Percentiles rank a stretch among this genome's conserved stretches.
These are phyloP conservation scores for Oryzias sinensis DNA, from an alignment of 2,797 vertebrate species.

Conservation along the genomic window DNA sequence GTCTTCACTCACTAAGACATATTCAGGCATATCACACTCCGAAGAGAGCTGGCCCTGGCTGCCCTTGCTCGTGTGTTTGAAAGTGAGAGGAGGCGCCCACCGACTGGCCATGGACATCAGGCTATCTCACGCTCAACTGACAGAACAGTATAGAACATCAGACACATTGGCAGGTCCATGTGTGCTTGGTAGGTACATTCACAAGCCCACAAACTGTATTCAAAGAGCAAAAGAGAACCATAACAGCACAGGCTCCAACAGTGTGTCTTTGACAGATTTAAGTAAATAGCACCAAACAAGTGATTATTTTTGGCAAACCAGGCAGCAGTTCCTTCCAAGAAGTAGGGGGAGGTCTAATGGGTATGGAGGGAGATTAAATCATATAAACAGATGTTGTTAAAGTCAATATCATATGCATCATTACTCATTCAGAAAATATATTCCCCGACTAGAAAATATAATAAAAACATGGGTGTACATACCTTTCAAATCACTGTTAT, in stretches of 20 bases:
- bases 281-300: conserved; percentile 81
- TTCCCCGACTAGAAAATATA: conserved; percentile 41
- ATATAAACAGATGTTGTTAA: conserved; percentile 79
- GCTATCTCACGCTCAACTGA: conserved; percentile 60
- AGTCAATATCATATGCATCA: conserved; percentile 76
- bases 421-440: conserved; percentile 64
- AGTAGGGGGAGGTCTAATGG: conserved; percentile 70
- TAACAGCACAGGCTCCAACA: conserved; percentile 66
- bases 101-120: conserved; percentile 35
- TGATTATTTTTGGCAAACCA: conserved; percentile 75
- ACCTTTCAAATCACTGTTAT: conserved; percentile 13
- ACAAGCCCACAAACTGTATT: conserved; percentile 24
- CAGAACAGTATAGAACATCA: conserved; percentile 62
- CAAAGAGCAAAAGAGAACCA: conserved; percentile 55
- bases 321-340: conserved; percentile 69
- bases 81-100: conserved; percentile 12
- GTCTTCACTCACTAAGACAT: conserved; percentile 65
- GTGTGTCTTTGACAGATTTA: conserved; percentile 77
- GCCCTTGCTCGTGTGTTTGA: conserved; percentile 22
- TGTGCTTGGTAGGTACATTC: conserved; percentile 36
- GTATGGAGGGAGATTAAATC: conserved; percentile 72
- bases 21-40: conserved; percentile 66
- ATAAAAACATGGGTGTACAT: conserved; percentile 39
- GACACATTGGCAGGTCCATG: conserved; percentile 49
- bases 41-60: conserved; percentile 50